phyloP scores from a whole-genome alignment of 2,113 vertebrate genomes.

The Albula goreensis region DNA sequence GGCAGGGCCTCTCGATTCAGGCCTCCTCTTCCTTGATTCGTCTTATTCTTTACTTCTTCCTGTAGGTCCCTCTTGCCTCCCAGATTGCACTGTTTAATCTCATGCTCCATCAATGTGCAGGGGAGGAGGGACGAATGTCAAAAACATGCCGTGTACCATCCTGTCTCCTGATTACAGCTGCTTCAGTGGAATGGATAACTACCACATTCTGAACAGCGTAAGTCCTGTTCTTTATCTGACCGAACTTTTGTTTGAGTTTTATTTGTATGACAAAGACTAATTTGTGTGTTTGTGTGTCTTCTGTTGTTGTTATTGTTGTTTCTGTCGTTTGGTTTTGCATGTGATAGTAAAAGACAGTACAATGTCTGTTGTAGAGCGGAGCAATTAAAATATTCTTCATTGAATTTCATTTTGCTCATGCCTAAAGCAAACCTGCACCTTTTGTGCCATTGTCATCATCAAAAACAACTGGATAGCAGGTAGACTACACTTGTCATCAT shows the following conservation, averaged over 20 bases:
- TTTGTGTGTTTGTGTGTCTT: background rate
- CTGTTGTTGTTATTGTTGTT: background rate
- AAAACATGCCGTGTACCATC: slow-evolving; percentile 54
- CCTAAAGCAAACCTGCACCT: no score
- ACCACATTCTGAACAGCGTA: slow-evolving; percentile 46
- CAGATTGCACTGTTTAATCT: slow-evolving; percentile 62
- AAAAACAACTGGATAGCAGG: no score
- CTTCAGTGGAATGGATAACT: slow-evolving; percentile 57
- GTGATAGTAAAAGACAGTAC: background rate
- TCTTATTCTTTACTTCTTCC: slow-evolving; percentile 49
- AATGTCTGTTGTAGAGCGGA: background rate
- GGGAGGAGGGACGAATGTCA: slow-evolving; percentile 56
- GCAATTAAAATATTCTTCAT: no score
- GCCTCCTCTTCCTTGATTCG: slow-evolving; percentile 54
- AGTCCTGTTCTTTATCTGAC: slow-evolving; percentile 55
- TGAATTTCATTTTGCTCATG: no score
- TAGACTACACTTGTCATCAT: no score
- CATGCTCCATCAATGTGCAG: slow-evolving; percentile 57
- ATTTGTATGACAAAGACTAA: slow-evolving; percentile 34
- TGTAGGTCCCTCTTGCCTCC: slow-evolving; percentile 36
- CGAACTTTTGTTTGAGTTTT: slow-evolving; percentile 43
- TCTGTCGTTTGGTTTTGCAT: background rate
- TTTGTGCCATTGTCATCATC: no score
- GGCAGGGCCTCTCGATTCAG: slow-evolving; percentile 24
- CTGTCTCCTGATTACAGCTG: slow-evolving; percentile 37